Evolutionary conservation across 2,888 invertebrate species (phyloP), one percentile per base, ranked within the genome.

Genomic region (Agrochola circellaris): DNA sequence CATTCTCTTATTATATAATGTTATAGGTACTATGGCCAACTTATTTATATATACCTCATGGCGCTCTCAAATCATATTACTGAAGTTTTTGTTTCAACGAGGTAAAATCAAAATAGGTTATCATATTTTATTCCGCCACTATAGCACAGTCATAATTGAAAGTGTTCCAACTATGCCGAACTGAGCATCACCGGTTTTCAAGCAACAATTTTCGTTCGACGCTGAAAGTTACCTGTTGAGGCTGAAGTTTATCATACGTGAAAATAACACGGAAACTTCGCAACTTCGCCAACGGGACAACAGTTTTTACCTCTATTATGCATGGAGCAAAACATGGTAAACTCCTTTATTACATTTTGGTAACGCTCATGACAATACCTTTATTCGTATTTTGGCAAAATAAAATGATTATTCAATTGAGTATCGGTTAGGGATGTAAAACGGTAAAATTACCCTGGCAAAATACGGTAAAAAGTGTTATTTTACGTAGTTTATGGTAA

Each of bases 221-320:
- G 70, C 82, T 73, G 70, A 83, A 86, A 85, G 74, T 88, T 87
- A 88, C 85, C 83, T 88, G 88, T 88, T 87, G 82, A 79, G 67
- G 78, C 73, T 13, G 62, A 83, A 88, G 78, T 88, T 79, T 75
- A 83, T 83, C 85, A 78, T 79, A 82, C 82, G 76, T 79, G 82
- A 83, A 88, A 86, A 88, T 72, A 79, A 79, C 84, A 86, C 69
- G 45, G 62, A 58, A 87, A 80, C 81, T 83, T 74, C 42, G 42
- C 60, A 79, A 87, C 79, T 87, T 80, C 64, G 38, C 42, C 64
- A 79, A 62, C 73, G 45, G 68, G 69, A 82, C 77, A 79, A 79
- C 77, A 81, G 77, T 79, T 81, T 86, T 73, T 75, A 70, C 64
- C 60, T 76, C 30, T 70, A 77, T 78, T 83, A 78, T 73, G 69